phyloP scores from a whole-genome alignment of 2,113 vertebrate species.

The Hyla sarda region DNA sequence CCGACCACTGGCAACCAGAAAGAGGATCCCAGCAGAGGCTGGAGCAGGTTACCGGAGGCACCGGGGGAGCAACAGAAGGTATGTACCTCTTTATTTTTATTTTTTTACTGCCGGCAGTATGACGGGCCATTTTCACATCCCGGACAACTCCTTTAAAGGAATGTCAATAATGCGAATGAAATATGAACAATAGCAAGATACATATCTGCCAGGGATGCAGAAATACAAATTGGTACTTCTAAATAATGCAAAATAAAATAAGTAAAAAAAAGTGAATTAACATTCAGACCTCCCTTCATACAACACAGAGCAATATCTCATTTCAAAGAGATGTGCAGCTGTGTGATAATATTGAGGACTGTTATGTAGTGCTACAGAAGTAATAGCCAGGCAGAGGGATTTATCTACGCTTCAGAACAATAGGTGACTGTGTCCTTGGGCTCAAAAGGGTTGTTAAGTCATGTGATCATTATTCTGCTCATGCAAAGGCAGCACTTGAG shows the following conservation, averaged over 20 bases:
- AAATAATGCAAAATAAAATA: not conserved
- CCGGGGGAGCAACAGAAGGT: too few species aligned
- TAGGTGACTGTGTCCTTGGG: constrained; percentile 40
- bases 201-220: not conserved
- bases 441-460: constrained; percentile 15
- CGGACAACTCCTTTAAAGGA: too few species aligned
- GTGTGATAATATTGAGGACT: not conserved
- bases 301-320: not conserved
- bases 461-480: constrained; percentile 31
- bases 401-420: not conserved
- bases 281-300: not conserved
- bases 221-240: not conserved
- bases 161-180: not conserved
- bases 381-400: not conserved
- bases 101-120: too few species aligned
- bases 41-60: too few species aligned
- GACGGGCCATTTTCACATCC: too few species aligned
- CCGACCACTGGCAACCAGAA: too few species aligned
- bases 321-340: not conserved
- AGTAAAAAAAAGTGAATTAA: not conserved
- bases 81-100: too few species aligned
- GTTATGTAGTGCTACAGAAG: not conserved
- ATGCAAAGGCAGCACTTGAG: not conserved
- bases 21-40: too few species aligned
- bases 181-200: not conserved